Evolutionary conservation across 2,113 vertebrate genomes (phyloP), one percentile per base, ranked within the genome.

Genomic region (Channa maculata): DNA sequence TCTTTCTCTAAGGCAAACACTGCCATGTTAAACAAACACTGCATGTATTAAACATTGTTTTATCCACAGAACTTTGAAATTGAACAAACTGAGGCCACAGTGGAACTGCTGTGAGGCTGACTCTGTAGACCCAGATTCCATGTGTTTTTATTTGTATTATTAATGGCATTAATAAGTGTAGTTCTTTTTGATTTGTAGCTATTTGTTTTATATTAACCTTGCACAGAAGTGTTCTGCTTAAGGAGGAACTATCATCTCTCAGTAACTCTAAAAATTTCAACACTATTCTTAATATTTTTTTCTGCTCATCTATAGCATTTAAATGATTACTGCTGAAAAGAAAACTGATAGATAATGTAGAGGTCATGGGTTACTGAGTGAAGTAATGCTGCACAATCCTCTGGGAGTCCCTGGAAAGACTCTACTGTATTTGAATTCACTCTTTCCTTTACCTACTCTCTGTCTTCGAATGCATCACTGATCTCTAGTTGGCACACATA

Each of bases 351-450:
- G 67, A 65, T 68, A 62, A 83, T 69, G 6, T 73, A 79, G 74
- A 72, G 85, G 88, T 85, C 85, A 86, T 24, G 70, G 11, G 13
- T 53, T 75, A 39, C 75, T 81, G 70, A 90, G 86, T 81, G 79
- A 59, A 75, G 65, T 60, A 57, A 75, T 43, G 37, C 63, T 0
- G 4, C 58, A n/a, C 37, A 39, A 41, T 43, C 76, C 64, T 59
- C 55, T 63, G 70, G 77, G 71, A 73, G 50, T 66, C 7, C 1
- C 48, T 79, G 67, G 38, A 45, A 45, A 71, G 39, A 63, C 46
- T 75, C 1, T 5, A 13, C 69, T 24, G 24, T 24, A 24, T 34
- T 54, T 79, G 65, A 68, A 81, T 71, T 78, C 71, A 34, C 24
- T 50, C 46, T 12, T 45, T 72, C 34, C 14, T 72, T 77, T 51